Evolutionary conservation across 2,113 vertebrate genomes (phyloP).

Genomic region (Eptatretus burgeri): DNA sequence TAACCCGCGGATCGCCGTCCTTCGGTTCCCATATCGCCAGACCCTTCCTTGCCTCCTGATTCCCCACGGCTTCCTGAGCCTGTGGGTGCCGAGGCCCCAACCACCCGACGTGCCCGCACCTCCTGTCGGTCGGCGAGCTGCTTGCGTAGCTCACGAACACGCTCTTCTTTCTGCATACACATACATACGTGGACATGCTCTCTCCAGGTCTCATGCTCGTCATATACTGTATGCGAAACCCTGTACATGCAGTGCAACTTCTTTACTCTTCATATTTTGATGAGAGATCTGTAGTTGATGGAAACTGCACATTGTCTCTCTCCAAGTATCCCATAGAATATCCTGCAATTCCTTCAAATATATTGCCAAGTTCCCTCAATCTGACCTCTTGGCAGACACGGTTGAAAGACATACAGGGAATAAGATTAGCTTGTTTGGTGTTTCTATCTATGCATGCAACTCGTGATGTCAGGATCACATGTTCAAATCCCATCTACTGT

Average conservation of each 20-base stretch:
- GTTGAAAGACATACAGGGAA: no score
- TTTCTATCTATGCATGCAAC: no score
- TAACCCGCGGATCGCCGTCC: background rate
- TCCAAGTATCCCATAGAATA: background rate
- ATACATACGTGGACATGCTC: background rate
- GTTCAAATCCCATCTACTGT: no score
- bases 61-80: background rate
- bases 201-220: no score
- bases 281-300: background rate
- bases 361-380: background rate
- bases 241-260: background rate
- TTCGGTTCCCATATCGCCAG: background rate
- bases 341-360: background rate
- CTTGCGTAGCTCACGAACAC: slow-evolving; percentile 49
- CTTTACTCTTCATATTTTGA: background rate
- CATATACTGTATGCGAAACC: no score
- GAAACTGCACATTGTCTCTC: background rate
- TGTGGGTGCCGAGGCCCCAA: background rate
- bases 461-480: no score
- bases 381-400: no score
- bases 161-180: slow-evolving; percentile 43
- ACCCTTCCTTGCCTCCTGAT: background rate
- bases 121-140: slow-evolving; percentile 53
- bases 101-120: slow-evolving; percentile 28
- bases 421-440: no score